Conservation (phyloP, 2,888 invertebrate species). For the Aproaerema taeniolella region DNA sequence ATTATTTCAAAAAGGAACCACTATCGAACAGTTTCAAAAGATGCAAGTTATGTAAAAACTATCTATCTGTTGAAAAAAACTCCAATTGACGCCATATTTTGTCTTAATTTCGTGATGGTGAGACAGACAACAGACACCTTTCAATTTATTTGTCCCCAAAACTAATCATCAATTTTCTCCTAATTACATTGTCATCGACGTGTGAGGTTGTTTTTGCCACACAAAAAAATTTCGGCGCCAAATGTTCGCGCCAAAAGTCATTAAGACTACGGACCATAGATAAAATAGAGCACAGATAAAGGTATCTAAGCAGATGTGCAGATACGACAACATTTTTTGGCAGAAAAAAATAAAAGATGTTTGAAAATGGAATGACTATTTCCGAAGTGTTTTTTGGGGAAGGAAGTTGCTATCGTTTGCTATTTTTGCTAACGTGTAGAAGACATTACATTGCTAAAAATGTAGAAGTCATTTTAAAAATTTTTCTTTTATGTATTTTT, state of each 20-base stretch:
- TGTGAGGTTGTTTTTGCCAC: slow-evolving; percentile 42
- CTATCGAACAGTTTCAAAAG: not conserved
- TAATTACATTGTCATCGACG: slow-evolving; percentile 44
- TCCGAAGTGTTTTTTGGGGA: slow-evolving; percentile 9
- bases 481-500: too few relatives aligned
- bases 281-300: slow-evolving; percentile 40
- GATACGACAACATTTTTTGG: slow-evolving; percentile 15
- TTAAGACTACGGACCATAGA: slow-evolving; percentile 43
- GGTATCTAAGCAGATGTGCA: slow-evolving; percentile 48
- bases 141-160: too few relatives aligned
- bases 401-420: too few relatives aligned
- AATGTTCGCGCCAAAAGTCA: slow-evolving; percentile 50
- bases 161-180: slow-evolving; percentile 26
- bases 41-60: not conserved
- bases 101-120: too few relatives aligned
- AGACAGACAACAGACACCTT: too few relatives aligned
- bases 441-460: too few relatives aligned
- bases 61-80: not conserved
- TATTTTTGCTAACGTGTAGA: too few relatives aligned
- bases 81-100: too few relatives aligned
- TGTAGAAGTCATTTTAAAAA: too few relatives aligned
- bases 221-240: slow-evolving; percentile 46
- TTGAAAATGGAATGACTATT: too few relatives aligned
- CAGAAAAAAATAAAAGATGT: not conserved
- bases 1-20: too few relatives aligned